Conservation (phyloP, 2,888 invertebrate genomes). For the Leptinotarsa juncta region DNA sequence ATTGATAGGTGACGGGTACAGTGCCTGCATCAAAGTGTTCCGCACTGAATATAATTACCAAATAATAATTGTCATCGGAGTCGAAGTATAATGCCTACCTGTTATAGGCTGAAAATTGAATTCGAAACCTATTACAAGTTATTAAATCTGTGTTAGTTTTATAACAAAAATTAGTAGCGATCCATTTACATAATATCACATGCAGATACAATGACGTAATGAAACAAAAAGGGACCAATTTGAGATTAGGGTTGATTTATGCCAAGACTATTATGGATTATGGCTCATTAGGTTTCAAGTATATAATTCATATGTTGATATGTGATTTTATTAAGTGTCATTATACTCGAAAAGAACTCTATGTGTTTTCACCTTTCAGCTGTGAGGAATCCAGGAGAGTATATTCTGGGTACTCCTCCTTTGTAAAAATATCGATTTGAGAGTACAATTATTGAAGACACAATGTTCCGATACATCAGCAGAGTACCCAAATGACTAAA, state of each 20-base stretch:
- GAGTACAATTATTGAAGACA: too few relatives aligned
- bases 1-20: slow-evolving; percentile 18
- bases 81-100: slow-evolving; percentile 3
- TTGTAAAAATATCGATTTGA: too few relatives aligned
- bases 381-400: too few relatives aligned
- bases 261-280: too few relatives aligned
- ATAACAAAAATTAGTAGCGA: slow-evolving; percentile 4
- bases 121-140: neutral
- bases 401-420: too few relatives aligned
- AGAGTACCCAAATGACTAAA: too few relatives aligned
- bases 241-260: neutral
- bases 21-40: slow-evolving; percentile 12
- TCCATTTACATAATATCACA: neutral
- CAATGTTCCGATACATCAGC: too few relatives aligned
- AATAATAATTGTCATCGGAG: slow-evolving; percentile 16
- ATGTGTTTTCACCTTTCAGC: too few relatives aligned
- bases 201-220: neutral
- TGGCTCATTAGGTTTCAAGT: too few relatives aligned
- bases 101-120: slow-evolving; percentile 11
- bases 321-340: too few relatives aligned
- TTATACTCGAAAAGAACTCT: too few relatives aligned
- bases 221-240: neutral
- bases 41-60: slow-evolving; percentile 8
- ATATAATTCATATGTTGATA: too few relatives aligned
- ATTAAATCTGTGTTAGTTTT: slow-evolving; percentile 8